Evolutionary conservation across 2,797 vertebrate genomes (phyloP).

Genomic region (Gymnopithys bicolor): DNA sequence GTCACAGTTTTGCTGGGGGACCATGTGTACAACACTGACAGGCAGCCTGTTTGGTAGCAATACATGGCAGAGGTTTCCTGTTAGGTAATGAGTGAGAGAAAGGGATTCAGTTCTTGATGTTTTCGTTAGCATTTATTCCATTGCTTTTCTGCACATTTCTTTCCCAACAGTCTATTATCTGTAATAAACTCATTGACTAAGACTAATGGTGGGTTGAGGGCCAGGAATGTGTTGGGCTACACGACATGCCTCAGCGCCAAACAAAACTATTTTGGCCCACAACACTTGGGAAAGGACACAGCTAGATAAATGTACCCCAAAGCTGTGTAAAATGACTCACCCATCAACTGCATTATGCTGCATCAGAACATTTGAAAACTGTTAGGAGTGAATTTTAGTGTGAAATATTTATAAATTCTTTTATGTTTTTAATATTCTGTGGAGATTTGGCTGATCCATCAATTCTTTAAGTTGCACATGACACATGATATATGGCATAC

Average conservation of each 20-base stretch:
- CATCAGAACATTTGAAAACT: background rate
- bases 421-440: background rate
- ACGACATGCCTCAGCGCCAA: accelerated
- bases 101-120: background rate
- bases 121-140: background rate
- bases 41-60: background rate
- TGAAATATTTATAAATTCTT: background rate
- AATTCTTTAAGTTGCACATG: background rate
- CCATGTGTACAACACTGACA: background rate
- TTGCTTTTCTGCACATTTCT: background rate
- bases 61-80: background rate
- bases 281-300: background rate
- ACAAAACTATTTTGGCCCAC: background rate
- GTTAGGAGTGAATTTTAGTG: background rate
- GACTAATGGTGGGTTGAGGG: background rate
- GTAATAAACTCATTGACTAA: background rate
- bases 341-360: background rate
- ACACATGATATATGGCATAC: background rate
- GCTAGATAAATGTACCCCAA: background rate
- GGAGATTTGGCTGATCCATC: background rate
- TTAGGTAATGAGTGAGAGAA: background rate
- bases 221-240: accelerated
- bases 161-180: background rate
- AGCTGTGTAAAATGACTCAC: background rate
- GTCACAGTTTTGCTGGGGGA: background rate